phyloP scores from a whole-genome alignment of 2,888 invertebrate species.

The Congeria kusceri region DNA sequence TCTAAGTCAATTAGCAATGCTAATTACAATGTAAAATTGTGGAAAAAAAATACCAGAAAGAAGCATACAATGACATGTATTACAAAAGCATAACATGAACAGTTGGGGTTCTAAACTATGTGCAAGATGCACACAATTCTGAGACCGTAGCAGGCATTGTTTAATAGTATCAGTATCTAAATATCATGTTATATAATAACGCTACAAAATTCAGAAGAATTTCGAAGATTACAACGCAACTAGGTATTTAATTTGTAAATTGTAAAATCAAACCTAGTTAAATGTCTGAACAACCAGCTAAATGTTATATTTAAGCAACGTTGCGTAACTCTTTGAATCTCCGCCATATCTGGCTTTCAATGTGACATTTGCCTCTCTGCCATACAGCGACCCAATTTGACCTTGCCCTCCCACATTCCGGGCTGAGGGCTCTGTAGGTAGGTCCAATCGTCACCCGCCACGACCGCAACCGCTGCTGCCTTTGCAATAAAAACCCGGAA shows the following conservation, averaged over 20 bases:
- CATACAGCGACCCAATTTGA: conserved; percentile 74
- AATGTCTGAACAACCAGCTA: conserved; percentile 31
- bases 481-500: conserved; percentile 82
- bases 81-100: too few species aligned
- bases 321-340: conserved; percentile 84
- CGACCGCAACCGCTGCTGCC: conserved; percentile 84
- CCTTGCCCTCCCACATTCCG: conserved; percentile 82
- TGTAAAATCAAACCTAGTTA: conserved; percentile 19
- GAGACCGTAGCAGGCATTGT: too few species aligned
- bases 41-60: too few species aligned
- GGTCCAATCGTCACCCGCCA: conserved; percentile 84
- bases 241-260: conserved; percentile 4
- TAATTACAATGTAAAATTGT: too few species aligned
- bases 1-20: too few species aligned
- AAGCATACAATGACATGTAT: too few species aligned
- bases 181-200: too few species aligned
- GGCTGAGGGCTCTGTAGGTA: conserved; percentile 78
- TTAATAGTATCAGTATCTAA: too few species aligned
- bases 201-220: too few species aligned
- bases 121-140: too few species aligned
- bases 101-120: too few species aligned
- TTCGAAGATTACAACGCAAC: too few species aligned
- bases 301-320: conserved; percentile 82
- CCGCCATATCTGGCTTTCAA: conserved; percentile 84
- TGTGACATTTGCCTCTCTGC: conserved; percentile 78